Evolutionary conservation across 2,888 invertebrate genomes (phyloP).

Genomic region (Spilarctia lutea): DNA sequence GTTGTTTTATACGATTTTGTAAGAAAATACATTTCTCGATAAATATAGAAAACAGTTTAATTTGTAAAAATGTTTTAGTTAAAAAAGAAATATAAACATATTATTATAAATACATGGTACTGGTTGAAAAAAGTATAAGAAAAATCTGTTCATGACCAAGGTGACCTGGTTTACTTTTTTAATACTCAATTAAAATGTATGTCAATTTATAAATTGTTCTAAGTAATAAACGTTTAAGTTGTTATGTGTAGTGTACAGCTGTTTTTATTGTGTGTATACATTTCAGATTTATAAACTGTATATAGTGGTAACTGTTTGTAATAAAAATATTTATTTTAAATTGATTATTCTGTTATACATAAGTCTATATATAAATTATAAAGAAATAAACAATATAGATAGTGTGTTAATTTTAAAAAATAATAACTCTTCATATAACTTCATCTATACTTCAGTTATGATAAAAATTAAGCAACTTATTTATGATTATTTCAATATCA

Average conservation of each 20-base stretch:
- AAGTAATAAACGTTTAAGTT: background rate
- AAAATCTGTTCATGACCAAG: background rate
- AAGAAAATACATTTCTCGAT: background rate
- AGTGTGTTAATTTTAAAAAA: background rate
- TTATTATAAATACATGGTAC: background rate
- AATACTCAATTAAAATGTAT: background rate
- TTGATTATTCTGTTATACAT: background rate
- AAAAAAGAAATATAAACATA: background rate
- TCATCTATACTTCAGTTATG: background rate
- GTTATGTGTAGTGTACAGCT: background rate
- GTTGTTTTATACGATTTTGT: conserved; percentile 13
- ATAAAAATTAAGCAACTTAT: background rate
- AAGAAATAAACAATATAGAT: background rate
- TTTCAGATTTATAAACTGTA: background rate
- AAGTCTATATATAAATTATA: no score
- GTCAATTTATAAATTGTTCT: background rate
- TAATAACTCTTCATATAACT: background rate
- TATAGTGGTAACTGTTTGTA: no score
- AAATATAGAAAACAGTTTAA: background rate
- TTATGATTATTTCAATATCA: background rate
- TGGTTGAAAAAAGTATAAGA: background rate
- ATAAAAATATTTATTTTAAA: no score
- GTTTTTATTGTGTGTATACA: no score
- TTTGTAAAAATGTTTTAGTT: background rate
- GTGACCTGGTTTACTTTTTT: background rate